Percentiles rank a stretch among this genome's conserved stretches.
Evolutionary conservation across 2,113 vertebrate genomes (phyloP).

Genomic region (Saguinus imperator): DNA sequence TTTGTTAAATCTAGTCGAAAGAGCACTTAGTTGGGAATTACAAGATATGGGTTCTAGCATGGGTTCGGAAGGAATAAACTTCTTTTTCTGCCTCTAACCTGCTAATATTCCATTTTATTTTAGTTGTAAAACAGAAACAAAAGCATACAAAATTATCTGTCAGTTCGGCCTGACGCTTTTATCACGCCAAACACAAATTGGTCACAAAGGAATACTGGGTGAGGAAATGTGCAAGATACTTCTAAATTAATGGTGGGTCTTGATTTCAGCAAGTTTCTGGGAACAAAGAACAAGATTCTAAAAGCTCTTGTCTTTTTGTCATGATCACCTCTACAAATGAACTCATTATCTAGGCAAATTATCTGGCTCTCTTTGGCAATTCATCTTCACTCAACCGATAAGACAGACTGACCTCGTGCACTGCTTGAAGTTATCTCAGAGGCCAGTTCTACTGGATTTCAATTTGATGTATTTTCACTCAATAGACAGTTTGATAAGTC

Average conservation of each 20-base stretch:
- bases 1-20: neutral
- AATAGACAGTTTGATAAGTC: constrained; percentile 42
- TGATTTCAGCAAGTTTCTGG: neutral
- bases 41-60: neutral
- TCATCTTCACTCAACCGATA: constrained; percentile 1
- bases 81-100: neutral
- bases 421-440: constrained; percentile 13
- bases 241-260: neutral
- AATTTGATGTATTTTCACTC: constrained; percentile 49
- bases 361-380: neutral
- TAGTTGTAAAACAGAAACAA: neutral
- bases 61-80: neutral
- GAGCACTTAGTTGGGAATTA: neutral
- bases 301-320: neutral
- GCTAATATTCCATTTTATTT: neutral
- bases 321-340: neutral
- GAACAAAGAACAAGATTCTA: neutral
- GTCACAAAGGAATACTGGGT: neutral
- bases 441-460: constrained; percentile 8
- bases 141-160: neutral
- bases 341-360: constrained; percentile 34
- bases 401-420: neutral
- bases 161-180: neutral
- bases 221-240: neutral
- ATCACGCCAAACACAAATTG: neutral